Percentiles rank a stretch among this genome's conserved stretches.
Evolutionary conservation across 2,888 invertebrate genomes (phyloP).

Genomic region (Pterostichus madidus): DNA sequence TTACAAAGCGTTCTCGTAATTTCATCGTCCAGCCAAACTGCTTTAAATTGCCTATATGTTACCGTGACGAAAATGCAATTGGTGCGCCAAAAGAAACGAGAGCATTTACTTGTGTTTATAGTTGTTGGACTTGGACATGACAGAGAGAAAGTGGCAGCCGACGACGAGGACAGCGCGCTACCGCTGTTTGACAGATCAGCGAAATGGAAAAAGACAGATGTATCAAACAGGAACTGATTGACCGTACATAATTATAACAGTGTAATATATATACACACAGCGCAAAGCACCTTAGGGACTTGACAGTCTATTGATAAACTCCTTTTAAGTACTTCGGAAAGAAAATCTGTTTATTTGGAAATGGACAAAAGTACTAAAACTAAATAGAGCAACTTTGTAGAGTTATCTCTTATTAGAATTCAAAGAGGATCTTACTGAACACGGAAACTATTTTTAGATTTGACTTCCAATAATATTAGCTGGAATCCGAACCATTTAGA

Average conservation of each 20-base stretch:
- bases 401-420: not conserved
- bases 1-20: too few relatives aligned
- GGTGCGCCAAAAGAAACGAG: conserved; percentile 26
- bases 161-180: conserved; percentile 20
- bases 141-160: conserved; percentile 54
- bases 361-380: conserved; percentile 19
- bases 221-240: conserved; percentile 51
- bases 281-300: not conserved
- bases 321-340: not conserved
- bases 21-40: too few relatives aligned
- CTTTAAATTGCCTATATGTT: too few relatives aligned
- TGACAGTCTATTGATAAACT: conserved; percentile 18
- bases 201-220: conserved; percentile 40
- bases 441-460: not conserved
- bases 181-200: conserved; percentile 19
- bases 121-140: conserved; percentile 35
- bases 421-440: not conserved
- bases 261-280: not conserved
- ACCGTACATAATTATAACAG: conserved; percentile 56
- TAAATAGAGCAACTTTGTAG: conserved; percentile 1
- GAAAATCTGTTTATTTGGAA: conserved; percentile 7
- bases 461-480: too few relatives aligned
- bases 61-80: too few relatives aligned
- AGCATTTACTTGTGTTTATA: conserved; percentile 51
- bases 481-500: too few relatives aligned